Evolutionary conservation across 2,888 invertebrate genomes (phyloP).

Genomic region (Leucania comma): DNA sequence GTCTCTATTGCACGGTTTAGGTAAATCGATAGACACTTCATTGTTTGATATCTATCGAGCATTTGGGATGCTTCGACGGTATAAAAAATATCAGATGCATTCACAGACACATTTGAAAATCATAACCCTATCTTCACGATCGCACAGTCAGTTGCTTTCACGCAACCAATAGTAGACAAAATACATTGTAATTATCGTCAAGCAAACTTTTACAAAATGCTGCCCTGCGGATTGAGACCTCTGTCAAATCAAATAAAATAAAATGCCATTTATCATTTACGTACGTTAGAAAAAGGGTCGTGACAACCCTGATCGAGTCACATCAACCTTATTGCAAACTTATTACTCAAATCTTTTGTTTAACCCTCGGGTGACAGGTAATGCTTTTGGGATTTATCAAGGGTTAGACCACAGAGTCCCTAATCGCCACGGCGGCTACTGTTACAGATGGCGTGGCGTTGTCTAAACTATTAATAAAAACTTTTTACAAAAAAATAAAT

Average conservation of each 20-base stretch:
- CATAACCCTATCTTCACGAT: not conserved
- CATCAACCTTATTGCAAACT: slow-evolving; percentile 37
- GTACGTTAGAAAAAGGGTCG: slow-evolving; percentile 36
- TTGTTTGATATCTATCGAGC: not conserved
- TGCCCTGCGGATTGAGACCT: slow-evolving; percentile 20
- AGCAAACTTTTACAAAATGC: slow-evolving; percentile 13
- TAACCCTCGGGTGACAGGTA: slow-evolving; percentile 24
- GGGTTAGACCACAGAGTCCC: slow-evolving; percentile 4
- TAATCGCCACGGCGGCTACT: not conserved
- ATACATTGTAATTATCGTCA: slow-evolving; percentile 6
- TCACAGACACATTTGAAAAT: not conserved
- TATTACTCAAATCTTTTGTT: slow-evolving; percentile 40
- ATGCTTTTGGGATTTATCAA: slow-evolving; percentile 26
- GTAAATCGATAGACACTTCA: not conserved
- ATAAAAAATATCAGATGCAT: not conserved
- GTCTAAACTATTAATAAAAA: not conserved
- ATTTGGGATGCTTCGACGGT: not conserved
- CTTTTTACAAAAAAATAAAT: no score
- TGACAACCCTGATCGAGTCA: slow-evolving; percentile 26
- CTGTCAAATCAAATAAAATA: slow-evolving; percentile 42
- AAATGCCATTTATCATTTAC: slow-evolving; percentile 48
- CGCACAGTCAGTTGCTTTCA: not conserved
- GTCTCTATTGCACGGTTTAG: not conserved
- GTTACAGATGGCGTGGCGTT: not conserved
- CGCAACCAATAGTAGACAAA: not conserved